Evolutionary conservation across 2,113 vertebrate genomes (phyloP), one percentile per base, ranked within the genome.

Genomic region (Romanogobio albipinnatus): DNA sequence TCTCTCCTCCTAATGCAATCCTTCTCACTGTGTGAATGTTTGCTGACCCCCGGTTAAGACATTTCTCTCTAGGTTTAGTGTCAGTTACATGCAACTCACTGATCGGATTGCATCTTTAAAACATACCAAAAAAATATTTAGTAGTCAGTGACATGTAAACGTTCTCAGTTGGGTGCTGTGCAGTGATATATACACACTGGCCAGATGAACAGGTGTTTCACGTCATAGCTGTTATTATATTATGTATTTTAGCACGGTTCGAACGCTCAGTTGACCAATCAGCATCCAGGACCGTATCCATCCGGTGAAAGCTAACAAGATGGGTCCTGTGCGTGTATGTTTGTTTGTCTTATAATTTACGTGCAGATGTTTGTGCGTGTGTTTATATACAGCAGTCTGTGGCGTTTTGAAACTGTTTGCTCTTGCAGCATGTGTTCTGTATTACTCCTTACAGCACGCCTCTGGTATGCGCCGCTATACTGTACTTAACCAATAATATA

Each of bases 381-480:
- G 80, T 74, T 19, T 78, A 49, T 58, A 76, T 47, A 51, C 68
- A 68, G 62, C 77, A 47, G 77, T 80, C 77, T 14, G 19, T 43
- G 14, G 53, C 5, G n/a, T 45, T 62, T 26, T 61, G 6, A 24
- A 26, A 62, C 76, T 33, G 78, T 81, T 64, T 51, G 78, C 78
- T 66, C 79, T 56, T 71, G 26, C 49, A 87, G 82, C 88, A 89
- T 89, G 82, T 89, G 86, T 87, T 89, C 76, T 81, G 82, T 84
- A 86, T 89, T 89, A 89, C 82, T 74, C 80, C 84, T 87, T 86
- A 89, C 88, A 77, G 81, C 84, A 89, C 87, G 47, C 73, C 77
- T 89, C 78, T 89, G 88, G 88, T 89, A 89, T 89, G 88, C 73
- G 17, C 26, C 61, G 80, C 82, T 85, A 83, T 84, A 84, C 84